Conservation (phyloP, 2,113 vertebrate genomes). For the Onychostoma macrolepis region DNA sequence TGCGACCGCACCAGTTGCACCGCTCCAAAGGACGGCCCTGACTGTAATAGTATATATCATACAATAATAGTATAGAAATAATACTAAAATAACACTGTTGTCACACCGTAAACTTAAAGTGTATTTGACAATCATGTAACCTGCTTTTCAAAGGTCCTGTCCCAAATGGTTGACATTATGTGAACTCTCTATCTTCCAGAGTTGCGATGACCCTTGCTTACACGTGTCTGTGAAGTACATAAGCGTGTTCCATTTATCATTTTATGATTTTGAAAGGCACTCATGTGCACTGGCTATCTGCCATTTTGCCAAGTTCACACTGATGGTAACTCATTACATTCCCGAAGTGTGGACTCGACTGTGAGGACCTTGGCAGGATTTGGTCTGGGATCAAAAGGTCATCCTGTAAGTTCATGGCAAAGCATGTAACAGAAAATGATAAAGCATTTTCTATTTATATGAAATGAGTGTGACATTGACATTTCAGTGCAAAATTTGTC, state of each 20-base stretch:
- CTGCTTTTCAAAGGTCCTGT: neutral
- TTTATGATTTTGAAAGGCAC: neutral
- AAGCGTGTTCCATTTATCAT: neutral
- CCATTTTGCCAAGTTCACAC: neutral
- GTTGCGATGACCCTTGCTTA: neutral
- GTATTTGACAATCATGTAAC: conserved; percentile 12
- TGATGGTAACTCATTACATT: neutral
- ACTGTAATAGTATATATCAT: neutral
- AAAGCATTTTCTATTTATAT: neutral
- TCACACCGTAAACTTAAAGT: neutral
- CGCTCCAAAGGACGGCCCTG: too few relatives aligned
- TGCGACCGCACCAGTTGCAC: too few relatives aligned
- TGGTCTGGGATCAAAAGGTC: neutral
- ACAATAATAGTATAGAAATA: too few relatives aligned
- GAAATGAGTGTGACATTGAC: neutral
- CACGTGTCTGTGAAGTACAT: neutral
- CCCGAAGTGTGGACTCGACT: neutral
- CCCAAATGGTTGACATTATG: neutral
- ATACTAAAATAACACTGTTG: neutral
- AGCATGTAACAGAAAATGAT: neutral
- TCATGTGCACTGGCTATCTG: neutral
- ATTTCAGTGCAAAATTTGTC: neutral
- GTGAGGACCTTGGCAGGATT: neutral
- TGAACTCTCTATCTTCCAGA: conserved; percentile 1
- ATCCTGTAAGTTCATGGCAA: neutral